A percentile compares a stretch with the other conserved stretches of the same genome.
Evolutionary conservation across 2,113 vertebrate species (phyloP).

Genomic region (Nannospalax galili): DNA sequence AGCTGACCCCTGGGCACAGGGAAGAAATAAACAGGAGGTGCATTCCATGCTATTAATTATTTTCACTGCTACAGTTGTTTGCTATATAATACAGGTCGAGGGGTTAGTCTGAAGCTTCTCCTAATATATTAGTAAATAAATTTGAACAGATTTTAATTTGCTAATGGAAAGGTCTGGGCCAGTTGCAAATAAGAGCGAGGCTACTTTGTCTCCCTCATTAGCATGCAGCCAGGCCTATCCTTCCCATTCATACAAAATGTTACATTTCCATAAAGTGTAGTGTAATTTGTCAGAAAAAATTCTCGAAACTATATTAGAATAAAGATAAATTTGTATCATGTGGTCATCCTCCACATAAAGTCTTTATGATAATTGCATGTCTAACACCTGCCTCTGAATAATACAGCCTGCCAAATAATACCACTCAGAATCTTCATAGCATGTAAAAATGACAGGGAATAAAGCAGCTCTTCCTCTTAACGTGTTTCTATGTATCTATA

Average conservation of each 20-base stretch:
- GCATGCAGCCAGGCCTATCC: constrained; percentile 84
- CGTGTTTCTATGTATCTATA: constrained; percentile 39
- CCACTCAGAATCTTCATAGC: constrained; percentile 54
- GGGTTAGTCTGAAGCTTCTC: constrained; percentile 86
- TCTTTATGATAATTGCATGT: constrained; percentile 80
- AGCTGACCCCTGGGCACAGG: constrained; percentile 81
- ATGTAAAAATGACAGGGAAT: not conserved
- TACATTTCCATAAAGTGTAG: constrained; percentile 91
- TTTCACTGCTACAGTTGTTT: constrained; percentile 88
- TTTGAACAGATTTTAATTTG: constrained; percentile 92
- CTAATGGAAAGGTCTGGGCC: constrained; percentile 88
- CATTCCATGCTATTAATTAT: constrained; percentile 88
- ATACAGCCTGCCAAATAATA: constrained; percentile 79
- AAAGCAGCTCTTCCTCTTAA: constrained; percentile 40
- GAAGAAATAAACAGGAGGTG: constrained; percentile 87
- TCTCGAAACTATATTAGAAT: constrained; percentile 85
- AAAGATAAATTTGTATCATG: constrained; percentile 83
- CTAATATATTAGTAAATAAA: constrained; percentile 93
- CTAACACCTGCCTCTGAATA: constrained; percentile 82
- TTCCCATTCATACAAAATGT: constrained; percentile 90
- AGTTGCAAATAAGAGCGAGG: constrained; percentile 86
- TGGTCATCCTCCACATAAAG: constrained; percentile 77
- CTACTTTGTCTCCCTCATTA: constrained; percentile 89
- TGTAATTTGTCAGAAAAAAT: constrained; percentile 87
- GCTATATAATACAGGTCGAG: constrained; percentile 86